phyloP scores from a whole-genome alignment of 2,888 invertebrate species.

The Pteria penguin region DNA sequence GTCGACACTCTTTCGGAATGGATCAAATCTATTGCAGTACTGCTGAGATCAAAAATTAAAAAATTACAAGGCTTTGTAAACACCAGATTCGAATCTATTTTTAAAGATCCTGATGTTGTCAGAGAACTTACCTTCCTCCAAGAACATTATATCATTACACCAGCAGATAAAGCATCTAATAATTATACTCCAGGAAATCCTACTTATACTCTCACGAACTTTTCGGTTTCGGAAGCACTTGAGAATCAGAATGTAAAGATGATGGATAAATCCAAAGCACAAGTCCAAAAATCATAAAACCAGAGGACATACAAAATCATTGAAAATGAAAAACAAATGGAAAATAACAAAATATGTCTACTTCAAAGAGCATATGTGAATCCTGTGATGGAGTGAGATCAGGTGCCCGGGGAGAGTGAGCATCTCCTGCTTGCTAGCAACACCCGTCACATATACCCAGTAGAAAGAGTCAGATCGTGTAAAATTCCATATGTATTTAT shows the following conservation, averaged over 20 bases:
- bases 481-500: too few relatives aligned
- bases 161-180: background rate
- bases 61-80: background rate
- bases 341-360: too few relatives aligned
- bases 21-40: background rate
- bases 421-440: too few relatives aligned
- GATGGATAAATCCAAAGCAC: too few relatives aligned
- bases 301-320: too few relatives aligned
- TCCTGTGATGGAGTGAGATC: too few relatives aligned
- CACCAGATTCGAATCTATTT: background rate
- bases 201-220: background rate
- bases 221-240: background rate
- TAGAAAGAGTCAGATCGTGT: too few relatives aligned
- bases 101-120: background rate
- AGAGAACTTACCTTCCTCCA: background rate
- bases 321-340: too few relatives aligned
- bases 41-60: background rate
- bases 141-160: background rate
- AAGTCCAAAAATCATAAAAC: too few relatives aligned
- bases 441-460: too few relatives aligned
- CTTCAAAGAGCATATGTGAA: too few relatives aligned
- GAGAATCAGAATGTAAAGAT: background rate
- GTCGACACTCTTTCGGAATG: background rate
- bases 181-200: background rate
- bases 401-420: too few relatives aligned